A percentile compares a stretch with the other conserved stretches of the same genome.
These are phyloP conservation scores for Henicopernis longicauda DNA, from an alignment of 2,113 vertebrate species.

Conservation along the genomic window DNA sequence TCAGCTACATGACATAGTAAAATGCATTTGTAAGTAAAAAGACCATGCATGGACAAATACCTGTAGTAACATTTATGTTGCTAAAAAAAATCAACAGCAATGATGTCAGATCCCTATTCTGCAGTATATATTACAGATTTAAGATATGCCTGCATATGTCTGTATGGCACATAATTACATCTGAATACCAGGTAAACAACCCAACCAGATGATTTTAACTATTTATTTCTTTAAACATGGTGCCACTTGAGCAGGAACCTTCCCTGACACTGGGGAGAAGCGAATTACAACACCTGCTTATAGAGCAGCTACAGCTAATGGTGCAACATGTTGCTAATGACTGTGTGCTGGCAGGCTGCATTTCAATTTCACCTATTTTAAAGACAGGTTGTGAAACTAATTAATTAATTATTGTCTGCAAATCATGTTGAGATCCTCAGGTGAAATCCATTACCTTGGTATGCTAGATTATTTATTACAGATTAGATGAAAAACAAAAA, in stretches of 20 bases:
- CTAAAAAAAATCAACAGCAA: not conserved
- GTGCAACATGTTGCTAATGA: not conserved
- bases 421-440: not conserved
- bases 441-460: constrained; percentile 27
- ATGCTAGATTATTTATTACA: constrained; percentile 4
- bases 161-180: not conserved
- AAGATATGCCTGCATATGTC: not conserved
- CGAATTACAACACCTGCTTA: not conserved
- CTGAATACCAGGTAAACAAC: not conserved
- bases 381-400: constrained; percentile 40
- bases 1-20: not conserved
- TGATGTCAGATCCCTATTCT: not conserved
- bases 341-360: not conserved
- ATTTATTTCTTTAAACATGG: not conserved
- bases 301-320: not conserved
- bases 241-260: not conserved
- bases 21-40: not conserved
- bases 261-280: not conserved
- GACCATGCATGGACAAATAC: not conserved
- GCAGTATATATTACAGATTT: not conserved
- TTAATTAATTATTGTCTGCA: constrained; percentile 43
- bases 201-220: not conserved
- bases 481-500: constrained; percentile 25
- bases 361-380: constrained; percentile 30
- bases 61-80: not conserved